Conservation (phyloP, 2,888 invertebrate genomes). For the Biston betularia region DNA sequence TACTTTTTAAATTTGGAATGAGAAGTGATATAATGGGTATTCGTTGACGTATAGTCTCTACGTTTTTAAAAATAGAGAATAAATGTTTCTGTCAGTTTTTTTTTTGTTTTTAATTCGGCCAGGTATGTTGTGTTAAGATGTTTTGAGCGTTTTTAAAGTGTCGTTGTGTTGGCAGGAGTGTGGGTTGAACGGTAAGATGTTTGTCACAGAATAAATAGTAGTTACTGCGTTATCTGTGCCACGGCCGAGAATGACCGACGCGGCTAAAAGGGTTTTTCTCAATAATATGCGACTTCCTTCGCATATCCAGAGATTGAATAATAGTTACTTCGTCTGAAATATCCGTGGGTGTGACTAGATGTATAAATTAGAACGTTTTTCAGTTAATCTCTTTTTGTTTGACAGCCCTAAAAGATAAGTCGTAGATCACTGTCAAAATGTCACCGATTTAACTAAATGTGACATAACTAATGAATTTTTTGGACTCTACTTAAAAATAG, state of each 20-base stretch:
- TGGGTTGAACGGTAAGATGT: slow-evolving; percentile 59
- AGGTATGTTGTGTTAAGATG: slow-evolving; percentile 59
- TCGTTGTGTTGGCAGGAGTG: slow-evolving; percentile 69
- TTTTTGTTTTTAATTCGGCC: slow-evolving; percentile 36
- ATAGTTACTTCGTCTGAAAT: not conserved
- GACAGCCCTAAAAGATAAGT: slow-evolving; percentile 42
- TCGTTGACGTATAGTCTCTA: slow-evolving; percentile 66
- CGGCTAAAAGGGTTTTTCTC: slow-evolving; percentile 52
- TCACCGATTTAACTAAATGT: slow-evolving; percentile 11
- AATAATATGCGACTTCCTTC: slow-evolving; percentile 60
- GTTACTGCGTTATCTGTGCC: slow-evolving; percentile 62
- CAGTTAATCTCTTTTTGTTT: slow-evolving; percentile 47
- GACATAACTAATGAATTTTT: not conserved
- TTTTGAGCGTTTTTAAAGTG: slow-evolving; percentile 64
- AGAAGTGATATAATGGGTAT: slow-evolving; percentile 71
- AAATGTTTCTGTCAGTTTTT: slow-evolving; percentile 23
- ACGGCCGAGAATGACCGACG: slow-evolving; percentile 55
- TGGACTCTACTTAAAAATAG: not conserved
- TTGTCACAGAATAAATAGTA: not conserved
- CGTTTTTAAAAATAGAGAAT: slow-evolving; percentile 41
- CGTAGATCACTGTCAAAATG: slow-evolving; percentile 35
- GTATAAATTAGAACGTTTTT: slow-evolving; percentile 52
- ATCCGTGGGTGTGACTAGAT: slow-evolving; percentile 57
- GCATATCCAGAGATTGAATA: slow-evolving; percentile 38
- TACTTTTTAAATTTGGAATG: slow-evolving; percentile 78